Evolutionary conservation across 2,113 vertebrate genomes (phyloP), one percentile per base, ranked within the genome.

Genomic region (Trachemys scripta): DNA sequence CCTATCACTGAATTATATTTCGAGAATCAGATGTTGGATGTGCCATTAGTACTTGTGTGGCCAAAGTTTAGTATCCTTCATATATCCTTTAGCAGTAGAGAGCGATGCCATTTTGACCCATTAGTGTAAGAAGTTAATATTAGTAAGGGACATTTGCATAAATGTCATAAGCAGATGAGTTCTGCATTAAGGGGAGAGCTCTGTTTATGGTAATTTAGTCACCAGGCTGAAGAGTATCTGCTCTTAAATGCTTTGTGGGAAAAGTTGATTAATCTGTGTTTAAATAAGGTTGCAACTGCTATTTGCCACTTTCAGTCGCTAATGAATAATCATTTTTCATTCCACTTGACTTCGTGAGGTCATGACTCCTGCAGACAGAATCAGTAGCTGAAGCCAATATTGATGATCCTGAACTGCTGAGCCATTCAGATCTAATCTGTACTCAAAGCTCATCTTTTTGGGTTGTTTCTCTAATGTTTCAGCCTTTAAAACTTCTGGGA

Each of bases 251-350:
- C 90, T 96, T 83, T 84, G 89, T 94, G 47, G 42, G 83, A 82
- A 92, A 97, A 29, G n/a, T 80, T 95, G 69, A 79, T 75, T 92
- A 92, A 90, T 57, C 69, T 42, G 90, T 88, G 87, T 38, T 25
- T 51, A 76, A 82, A 89, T 2, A 82, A 82, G 78, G 29, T 78
- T 94, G 82, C 69, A 96, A 72, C 91, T 92, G 95, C 76, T 88
- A 91, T 82, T 97, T 93, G 75, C 51, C 11, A 31, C 65, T 97
- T 91, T 38, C 47, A 45, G 25, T 49, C 80, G 93, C 82, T 97
- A 97, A 94, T 90, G 87, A 91, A 93, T 93, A 90, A 95, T 96
- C 42, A 85, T 93, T 95, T 96, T 94, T 90, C 92, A 84, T 96
- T 92, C 80, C 35, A 16, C 45, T 97, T 96, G 72, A 79, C 89